These are phyloP conservation scores for Heliconius eleuchia DNA, from an alignment of 1,140 invertebrate species.

Conservation along the genomic window DNA sequence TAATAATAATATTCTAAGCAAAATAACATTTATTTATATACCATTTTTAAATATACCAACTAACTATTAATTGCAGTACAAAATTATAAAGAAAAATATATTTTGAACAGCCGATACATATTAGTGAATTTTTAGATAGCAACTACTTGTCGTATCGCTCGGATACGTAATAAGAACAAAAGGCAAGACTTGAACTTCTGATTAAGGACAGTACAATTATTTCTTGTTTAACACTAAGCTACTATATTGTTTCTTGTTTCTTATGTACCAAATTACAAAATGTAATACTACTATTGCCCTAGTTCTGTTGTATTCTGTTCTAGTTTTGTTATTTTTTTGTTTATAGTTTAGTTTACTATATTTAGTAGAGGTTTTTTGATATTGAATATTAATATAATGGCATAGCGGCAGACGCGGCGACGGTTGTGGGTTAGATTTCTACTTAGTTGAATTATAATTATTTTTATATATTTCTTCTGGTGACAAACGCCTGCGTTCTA, in stretches of 20 bases:
- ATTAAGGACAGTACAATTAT: constrained; percentile 48
- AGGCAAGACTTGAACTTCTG: constrained; percentile 39
- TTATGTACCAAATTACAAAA: constrained; percentile 18
- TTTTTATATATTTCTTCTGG: no score
- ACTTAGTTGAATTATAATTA: neutral
- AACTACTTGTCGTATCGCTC: neutral
- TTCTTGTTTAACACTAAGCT: constrained; percentile 45
- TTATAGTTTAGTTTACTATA: neutral
- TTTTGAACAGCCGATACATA: neutral
- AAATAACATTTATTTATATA: no score
- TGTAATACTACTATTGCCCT: neutral
- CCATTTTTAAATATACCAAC: no score
- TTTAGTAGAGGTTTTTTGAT: no score
- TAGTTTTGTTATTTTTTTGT: neutral
- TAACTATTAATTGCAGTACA: no score
- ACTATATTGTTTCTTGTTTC: constrained; percentile 35
- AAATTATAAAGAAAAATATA: no score
- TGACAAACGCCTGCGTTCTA: no score
- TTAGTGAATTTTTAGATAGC: neutral
- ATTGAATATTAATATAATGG: neutral
- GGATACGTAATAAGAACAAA: constrained; percentile 43
- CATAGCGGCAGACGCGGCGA: neutral
- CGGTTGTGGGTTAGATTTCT: neutral
- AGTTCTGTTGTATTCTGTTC: neutral
- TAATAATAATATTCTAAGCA: no score